Evolutionary conservation across 2,888 invertebrate species (phyloP).

Genomic region (Homarus gammarus): DNA sequence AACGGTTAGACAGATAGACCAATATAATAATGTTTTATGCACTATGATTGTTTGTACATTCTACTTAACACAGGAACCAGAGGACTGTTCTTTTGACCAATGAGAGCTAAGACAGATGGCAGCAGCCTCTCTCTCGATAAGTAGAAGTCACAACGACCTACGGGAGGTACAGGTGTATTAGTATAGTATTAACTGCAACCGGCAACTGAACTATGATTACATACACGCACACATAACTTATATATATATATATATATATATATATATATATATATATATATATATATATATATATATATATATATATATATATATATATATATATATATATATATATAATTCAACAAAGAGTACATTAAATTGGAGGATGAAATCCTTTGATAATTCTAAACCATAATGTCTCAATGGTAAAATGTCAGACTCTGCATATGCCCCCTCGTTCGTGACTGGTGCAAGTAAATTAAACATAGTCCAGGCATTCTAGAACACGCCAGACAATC

Average conservation of each 20-base stretch:
- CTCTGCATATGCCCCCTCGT: too few relatives aligned
- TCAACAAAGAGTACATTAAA: neutral
- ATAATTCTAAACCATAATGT: too few relatives aligned
- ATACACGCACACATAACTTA: neutral
- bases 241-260: slow-evolving; percentile 13
- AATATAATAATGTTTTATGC: neutral
- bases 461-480: too few relatives aligned
- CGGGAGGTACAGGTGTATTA: neutral
- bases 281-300: neutral
- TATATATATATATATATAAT: neutral
- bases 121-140: slow-evolving; percentile 6
- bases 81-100: neutral
- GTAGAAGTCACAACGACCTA: slow-evolving; percentile 29
- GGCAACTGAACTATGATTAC: neutral
- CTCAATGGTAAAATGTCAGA: too few relatives aligned
- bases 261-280: slow-evolving; percentile 8
- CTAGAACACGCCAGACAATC: too few relatives aligned
- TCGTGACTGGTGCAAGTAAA: too few relatives aligned
- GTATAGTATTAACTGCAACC: neutral
- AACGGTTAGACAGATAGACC: neutral
- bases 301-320: neutral
- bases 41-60: neutral
- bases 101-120: neutral
- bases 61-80: neutral
- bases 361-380: neutral